Base-by-base conservation (phyloP, 2,888 invertebrate species). In the Pyrrhosoma nymphula region DNA sequence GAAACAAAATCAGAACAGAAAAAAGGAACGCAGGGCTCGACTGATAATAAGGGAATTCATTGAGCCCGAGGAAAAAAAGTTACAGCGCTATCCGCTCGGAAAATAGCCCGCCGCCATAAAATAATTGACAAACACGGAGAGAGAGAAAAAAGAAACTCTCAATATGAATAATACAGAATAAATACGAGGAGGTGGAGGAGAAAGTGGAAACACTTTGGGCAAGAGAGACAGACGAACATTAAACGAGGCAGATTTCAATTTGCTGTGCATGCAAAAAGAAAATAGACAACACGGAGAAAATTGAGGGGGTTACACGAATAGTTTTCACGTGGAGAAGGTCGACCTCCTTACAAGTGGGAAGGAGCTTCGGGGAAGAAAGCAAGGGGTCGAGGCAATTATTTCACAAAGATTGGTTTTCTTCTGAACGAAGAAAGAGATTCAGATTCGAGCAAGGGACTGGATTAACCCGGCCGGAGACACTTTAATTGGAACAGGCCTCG, bases 171-270 rank as follows among this genome's bases (percentile, higher is more conserved):
- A 35, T 82, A 18, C 82, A 82, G 82, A 16, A 35, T 82, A 82
- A 82, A 82, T 14, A 82, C 23, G 26, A 35, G 35, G 35, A 26
- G n/a, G 26, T 1, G 69, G 18, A 20, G 60, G 60, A 16, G 82
- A 26, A 82, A 30, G 82, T 82, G 10, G 35, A 35, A 82, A 82
- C 82, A 35, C 82, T 82, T 82, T 82, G 35, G 47, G 82, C 69
- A 35, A 35, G 26, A 26, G 69, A 35, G 82, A 26, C 23, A 35
- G 35, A 69, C 69, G 30, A 35, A 82, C 35, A 82, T 82, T 82
- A 82, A 82, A 14, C 30, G 82, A 82, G 82, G 82, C 82, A 18
- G 82, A 82, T 82, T 82, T 82, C 82, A 82, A 82, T 82, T 82
- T 35, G 30, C 14, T 35, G 82, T n/a, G 12, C 60, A 60, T 82